Conservation (phyloP, 2,113 vertebrate genomes). For the Bungarus multicinctus region DNA sequence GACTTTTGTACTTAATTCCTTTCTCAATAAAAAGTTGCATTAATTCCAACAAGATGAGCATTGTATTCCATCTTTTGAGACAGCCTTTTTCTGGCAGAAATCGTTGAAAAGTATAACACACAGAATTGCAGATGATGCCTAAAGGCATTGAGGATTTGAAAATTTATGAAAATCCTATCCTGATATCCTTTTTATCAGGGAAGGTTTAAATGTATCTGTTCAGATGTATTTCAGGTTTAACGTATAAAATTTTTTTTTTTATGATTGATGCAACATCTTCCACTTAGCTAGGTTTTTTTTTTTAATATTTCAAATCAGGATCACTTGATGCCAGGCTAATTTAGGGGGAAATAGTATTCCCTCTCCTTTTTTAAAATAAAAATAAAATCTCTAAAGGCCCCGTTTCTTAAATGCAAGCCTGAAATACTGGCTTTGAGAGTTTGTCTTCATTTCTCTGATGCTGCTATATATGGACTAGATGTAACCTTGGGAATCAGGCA, state of each 20-base stretch:
- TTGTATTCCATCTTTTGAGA: background rate
- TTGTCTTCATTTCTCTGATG: background rate
- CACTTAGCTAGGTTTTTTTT: background rate
- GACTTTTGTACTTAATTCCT: no score
- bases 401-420: background rate
- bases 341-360: no score
- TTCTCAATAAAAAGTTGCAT: no score
- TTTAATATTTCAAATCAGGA: background rate
- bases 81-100: background rate
- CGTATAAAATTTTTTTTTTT: constrained; percentile 41
- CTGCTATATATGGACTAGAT: background rate
- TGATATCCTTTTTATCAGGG: background rate
- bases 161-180: background rate
- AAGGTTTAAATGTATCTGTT: background rate
- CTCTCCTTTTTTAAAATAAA: background rate
- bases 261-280: background rate
- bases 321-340: background rate
- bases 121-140: background rate
- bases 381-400: background rate
- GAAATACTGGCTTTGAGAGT: background rate
- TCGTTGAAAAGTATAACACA: background rate
- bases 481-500: constrained; percentile 17
- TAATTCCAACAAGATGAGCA: background rate
- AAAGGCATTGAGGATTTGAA: background rate
- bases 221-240: constrained; percentile 24